A percentile compares a stretch with the other conserved stretches of the same genome.
phyloP scores from a whole-genome alignment of 2,797 vertebrate genomes.

The Pangasius macronema region DNA sequence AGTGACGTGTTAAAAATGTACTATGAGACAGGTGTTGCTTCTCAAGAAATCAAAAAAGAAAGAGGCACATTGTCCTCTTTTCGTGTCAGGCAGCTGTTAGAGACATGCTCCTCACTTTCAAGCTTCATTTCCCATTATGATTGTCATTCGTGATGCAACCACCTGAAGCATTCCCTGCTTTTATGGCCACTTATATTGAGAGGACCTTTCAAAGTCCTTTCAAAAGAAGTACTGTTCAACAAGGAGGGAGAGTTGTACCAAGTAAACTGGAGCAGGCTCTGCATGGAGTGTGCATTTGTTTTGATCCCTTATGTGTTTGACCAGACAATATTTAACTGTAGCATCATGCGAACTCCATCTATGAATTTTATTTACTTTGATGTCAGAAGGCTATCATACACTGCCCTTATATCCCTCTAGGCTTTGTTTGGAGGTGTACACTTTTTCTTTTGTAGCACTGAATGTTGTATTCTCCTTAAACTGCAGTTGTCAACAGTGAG shows the following conservation, averaged over 20 bases:
- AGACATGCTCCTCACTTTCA: conserved; percentile 41
- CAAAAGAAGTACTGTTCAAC: background rate
- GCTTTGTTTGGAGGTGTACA: background rate
- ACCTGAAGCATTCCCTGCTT: conserved; percentile 28
- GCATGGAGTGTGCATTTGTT: conserved; percentile 4
- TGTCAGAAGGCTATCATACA: background rate
- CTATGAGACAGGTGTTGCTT: conserved; percentile 51
- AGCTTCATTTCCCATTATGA: conserved; percentile 58
- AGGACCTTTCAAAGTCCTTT: conserved; percentile 13
- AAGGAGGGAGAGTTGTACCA: background rate
- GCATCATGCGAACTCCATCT: background rate
- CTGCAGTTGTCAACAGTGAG: background rate
- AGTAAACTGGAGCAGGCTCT: background rate
- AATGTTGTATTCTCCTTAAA: background rate
- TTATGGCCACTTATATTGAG: conserved; percentile 11
- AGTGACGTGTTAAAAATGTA: conserved; percentile 61
- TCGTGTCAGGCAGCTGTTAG: conserved; percentile 46
- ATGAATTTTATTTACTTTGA: background rate
- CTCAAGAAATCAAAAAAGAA: conserved; percentile 51
- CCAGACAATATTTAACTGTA: background rate
- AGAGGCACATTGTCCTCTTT: conserved; percentile 46
- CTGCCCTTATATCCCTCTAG: background rate
- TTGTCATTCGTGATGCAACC: conserved; percentile 1
- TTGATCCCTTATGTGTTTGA: background rate
- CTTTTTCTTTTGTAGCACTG: background rate